Evolutionary conservation across 2,888 invertebrate genomes (phyloP).

Genomic region (Amaurobius ferox): DNA sequence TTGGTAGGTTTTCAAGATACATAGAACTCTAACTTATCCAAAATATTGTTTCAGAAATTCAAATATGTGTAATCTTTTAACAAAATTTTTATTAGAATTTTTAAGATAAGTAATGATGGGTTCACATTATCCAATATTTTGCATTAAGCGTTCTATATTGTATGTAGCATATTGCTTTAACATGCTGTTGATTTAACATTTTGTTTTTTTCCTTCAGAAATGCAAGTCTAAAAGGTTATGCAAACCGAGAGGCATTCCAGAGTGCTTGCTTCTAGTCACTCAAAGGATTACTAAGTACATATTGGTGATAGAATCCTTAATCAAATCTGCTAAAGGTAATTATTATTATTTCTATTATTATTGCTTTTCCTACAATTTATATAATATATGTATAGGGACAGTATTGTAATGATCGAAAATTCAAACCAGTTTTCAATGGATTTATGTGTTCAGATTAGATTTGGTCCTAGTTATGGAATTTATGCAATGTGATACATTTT

Average conservation of each 20-base stretch:
- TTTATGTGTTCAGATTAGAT: no score
- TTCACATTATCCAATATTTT: no score
- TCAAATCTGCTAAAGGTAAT: conserved; percentile 87
- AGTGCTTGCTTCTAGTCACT: conserved; percentile 95
- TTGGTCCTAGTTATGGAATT: no score
- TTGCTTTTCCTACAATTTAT: background rate
- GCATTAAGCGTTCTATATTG: background rate
- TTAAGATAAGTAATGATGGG: no score
- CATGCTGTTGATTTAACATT: background rate
- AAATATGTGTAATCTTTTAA: no score
- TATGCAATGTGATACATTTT: background rate
- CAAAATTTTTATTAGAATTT: no score
- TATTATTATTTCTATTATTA: background rate
- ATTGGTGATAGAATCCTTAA: conserved; percentile 90
- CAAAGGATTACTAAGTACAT: conserved; percentile 97
- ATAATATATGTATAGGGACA: no score
- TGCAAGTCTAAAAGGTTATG: conserved; percentile 91
- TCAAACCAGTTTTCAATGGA: no score
- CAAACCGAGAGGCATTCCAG: conserved; percentile 96
- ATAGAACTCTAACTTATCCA: no score
- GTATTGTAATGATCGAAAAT: no score
- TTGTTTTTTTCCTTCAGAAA: conserved; percentile 81
- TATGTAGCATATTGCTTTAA: background rate
- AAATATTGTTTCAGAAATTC: no score
- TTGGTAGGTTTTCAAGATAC: no score